Conservation (phyloP, 2,113 vertebrate genomes). For the Cettia cetti region DNA sequence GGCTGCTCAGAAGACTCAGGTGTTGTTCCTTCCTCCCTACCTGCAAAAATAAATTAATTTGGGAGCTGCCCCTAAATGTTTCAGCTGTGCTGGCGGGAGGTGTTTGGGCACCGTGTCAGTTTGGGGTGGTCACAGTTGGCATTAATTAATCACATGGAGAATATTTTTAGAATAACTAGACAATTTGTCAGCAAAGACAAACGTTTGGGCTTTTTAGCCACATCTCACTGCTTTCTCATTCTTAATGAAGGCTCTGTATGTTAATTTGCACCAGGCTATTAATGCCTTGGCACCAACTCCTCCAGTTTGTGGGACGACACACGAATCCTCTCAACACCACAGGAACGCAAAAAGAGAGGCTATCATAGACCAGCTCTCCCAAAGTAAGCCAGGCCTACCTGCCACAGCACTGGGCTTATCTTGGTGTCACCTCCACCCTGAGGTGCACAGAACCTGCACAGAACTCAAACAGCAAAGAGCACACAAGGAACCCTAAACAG, state of each 20-base stretch:
- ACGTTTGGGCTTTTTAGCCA: background rate
- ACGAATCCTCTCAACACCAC: background rate
- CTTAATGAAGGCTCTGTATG: background rate
- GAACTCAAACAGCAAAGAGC: background rate
- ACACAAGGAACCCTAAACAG: background rate
- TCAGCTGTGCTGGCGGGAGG: background rate
- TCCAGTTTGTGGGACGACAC: fast-evolving
- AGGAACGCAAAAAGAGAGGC: background rate
- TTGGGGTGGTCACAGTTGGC: background rate
- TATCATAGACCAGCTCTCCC: background rate
- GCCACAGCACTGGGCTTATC: background rate
- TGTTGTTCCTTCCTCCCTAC: background rate
- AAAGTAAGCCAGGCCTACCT: background rate
- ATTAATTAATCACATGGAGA: background rate
- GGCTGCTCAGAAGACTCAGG: background rate
- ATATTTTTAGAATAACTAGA: background rate
- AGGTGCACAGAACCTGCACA: background rate
- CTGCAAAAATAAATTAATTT: background rate
- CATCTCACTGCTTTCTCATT: background rate
- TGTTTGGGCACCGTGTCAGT: background rate
- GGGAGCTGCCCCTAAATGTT: background rate
- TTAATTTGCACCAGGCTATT: background rate
- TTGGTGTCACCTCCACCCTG: background rate
- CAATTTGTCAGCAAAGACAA: background rate
- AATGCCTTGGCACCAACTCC: background rate